Conservation (phyloP, 2,113 vertebrate species). For the Otus sunia region DNA sequence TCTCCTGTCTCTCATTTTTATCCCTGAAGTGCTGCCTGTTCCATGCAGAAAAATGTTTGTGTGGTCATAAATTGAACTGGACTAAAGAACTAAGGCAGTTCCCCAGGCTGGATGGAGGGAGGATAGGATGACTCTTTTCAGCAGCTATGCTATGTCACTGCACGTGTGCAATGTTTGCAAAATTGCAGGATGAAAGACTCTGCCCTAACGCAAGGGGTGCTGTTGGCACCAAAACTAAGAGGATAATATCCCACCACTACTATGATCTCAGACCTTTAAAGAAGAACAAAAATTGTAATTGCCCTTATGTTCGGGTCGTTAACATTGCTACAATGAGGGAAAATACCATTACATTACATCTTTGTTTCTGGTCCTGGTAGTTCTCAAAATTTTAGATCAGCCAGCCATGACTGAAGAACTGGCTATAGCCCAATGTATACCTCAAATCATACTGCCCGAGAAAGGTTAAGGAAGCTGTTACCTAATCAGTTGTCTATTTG, state of each 20-base stretch:
- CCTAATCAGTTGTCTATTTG: neutral
- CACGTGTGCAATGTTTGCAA: rapidly evolving
- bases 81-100: neutral
- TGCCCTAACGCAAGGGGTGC: neutral
- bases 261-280: neutral
- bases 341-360: neutral
- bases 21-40: neutral
- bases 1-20: neutral
- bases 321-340: neutral
- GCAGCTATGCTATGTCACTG: neutral
- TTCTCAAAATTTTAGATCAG: neutral
- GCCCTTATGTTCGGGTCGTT: neutral
- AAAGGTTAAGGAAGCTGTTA: neutral
- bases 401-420: neutral
- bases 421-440: neutral
- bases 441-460: neutral
- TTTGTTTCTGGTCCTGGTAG: neutral
- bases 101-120: neutral
- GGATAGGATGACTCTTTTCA: neutral
- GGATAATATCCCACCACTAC: neutral
- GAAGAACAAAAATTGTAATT: neutral
- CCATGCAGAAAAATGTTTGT: neutral
- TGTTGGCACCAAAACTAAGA: neutral
- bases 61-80: neutral
- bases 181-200: neutral